These are phyloP conservation scores for Sinosuthora webbiana DNA, from an alignment of 2,113 vertebrate genomes.

Conservation along the genomic window DNA sequence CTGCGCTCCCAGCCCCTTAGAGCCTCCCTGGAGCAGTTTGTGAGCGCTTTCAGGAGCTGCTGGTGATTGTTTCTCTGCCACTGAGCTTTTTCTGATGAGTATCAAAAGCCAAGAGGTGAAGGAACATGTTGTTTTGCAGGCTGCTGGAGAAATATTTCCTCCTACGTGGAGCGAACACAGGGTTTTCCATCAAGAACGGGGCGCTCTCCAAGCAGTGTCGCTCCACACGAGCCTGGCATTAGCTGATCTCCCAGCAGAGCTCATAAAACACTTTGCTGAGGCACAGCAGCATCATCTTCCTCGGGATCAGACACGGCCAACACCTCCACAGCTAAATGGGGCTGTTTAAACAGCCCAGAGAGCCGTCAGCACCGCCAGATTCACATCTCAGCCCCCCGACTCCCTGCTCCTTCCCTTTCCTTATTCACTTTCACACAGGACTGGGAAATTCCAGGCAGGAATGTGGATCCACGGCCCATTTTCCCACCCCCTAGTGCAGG, in stretches of 20 bases:
- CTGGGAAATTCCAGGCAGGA: neutral
- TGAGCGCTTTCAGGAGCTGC: neutral
- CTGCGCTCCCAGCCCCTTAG: neutral
- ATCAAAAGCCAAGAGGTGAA: neutral
- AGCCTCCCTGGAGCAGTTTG: neutral
- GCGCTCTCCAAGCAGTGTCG: neutral
- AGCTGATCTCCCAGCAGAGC: neutral
- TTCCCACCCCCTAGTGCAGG: neutral
- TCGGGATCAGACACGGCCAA: neutral
- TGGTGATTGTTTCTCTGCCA: neutral
- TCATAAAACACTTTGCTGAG: neutral
- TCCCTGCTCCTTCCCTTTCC: neutral
- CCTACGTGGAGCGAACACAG: neutral
- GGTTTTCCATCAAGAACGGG: neutral
- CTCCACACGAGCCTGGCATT: neutral
- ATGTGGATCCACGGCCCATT: neutral
- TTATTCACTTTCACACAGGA: neutral
- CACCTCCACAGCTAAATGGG: neutral
- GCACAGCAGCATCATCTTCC: neutral
- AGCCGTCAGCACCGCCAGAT: neutral
- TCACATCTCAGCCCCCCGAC: neutral
- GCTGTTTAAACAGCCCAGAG: neutral
- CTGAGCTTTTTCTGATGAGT: neutral
- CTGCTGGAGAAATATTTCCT: neutral
- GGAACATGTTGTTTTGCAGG: neutral